Conservation (phyloP, 2,113 vertebrate genomes). For the Suricata suricatta region DNA sequence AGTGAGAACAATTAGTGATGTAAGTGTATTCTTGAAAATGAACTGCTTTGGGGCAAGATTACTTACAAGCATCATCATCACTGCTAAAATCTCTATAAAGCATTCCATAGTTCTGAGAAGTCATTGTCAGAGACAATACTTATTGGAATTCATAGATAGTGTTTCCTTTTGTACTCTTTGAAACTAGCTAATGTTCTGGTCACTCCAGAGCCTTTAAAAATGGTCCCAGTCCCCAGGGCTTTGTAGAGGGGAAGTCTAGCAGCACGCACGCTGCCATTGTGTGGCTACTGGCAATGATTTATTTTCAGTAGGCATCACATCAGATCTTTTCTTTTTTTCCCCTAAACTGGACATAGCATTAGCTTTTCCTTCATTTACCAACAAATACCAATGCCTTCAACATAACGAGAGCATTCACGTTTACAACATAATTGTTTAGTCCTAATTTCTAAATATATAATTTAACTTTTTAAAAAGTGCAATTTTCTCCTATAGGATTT, state of each 20-base stretch:
- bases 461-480: neutral
- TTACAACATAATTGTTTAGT: neutral
- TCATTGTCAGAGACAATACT: constrained; percentile 78
- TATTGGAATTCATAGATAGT: constrained; percentile 85
- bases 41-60: constrained; percentile 82
- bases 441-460: neutral
- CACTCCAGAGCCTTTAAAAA: constrained; percentile 71
- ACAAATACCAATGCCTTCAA: neutral
- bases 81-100: constrained; percentile 84
- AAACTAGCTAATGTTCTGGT: constrained; percentile 83
- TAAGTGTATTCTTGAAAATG: constrained; percentile 85
- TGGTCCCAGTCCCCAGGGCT: constrained; percentile 66
- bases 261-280: neutral
- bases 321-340: neutral
- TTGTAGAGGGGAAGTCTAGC: constrained; percentile 64
- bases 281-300: neutral
- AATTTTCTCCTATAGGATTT: neutral
- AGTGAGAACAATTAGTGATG: constrained; percentile 87
- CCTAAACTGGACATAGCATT: too few species aligned
- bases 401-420: too few species aligned
- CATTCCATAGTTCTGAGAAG: constrained; percentile 84
- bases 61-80: constrained; percentile 83
- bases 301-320: neutral
- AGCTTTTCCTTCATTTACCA: neutral
- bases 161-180: constrained; percentile 74